Evolutionary conservation across 2,797 vertebrate genomes (phyloP).

Genomic region (Poliocrania exsul): DNA sequence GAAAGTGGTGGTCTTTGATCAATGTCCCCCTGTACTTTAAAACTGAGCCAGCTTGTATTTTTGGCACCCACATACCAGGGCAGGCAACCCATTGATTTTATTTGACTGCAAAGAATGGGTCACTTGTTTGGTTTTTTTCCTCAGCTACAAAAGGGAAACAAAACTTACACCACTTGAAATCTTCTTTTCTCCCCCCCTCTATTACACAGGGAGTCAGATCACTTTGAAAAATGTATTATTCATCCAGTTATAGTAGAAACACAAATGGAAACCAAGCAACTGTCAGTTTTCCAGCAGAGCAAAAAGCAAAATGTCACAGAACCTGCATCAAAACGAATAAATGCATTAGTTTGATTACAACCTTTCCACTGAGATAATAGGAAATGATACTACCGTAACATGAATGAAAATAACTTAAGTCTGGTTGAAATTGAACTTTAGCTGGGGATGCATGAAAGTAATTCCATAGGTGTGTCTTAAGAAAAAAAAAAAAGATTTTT

Average conservation of each 20-base stretch:
- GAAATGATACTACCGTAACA: neutral
- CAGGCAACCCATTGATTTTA: neutral
- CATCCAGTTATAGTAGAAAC: neutral
- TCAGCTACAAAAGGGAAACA: neutral
- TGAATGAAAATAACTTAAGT: neutral
- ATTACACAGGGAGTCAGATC: neutral
- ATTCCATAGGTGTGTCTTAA: neutral
- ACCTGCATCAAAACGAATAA: neutral
- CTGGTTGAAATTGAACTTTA: neutral
- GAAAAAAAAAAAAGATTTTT: neutral
- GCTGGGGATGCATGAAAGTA: neutral
- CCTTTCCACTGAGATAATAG: neutral
- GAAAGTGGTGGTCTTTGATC: neutral
- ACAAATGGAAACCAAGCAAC: neutral
- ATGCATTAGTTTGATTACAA: conserved; percentile 23
- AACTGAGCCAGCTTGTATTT: fast-evolving
- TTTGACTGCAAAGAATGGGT: neutral
- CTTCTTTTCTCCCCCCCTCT: fast-evolving
- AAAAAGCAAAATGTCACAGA: conserved; percentile 24
- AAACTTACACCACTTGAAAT: neutral
- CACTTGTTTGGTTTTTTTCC: neutral
- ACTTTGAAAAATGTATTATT: neutral
- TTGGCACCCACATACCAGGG: neutral
- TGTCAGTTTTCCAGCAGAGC: neutral
- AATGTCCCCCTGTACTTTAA: neutral